Evolutionary conservation across 2,888 invertebrate species (phyloP), one percentile per base, ranked within the genome.

Genomic region (Antheraea assamensis): DNA sequence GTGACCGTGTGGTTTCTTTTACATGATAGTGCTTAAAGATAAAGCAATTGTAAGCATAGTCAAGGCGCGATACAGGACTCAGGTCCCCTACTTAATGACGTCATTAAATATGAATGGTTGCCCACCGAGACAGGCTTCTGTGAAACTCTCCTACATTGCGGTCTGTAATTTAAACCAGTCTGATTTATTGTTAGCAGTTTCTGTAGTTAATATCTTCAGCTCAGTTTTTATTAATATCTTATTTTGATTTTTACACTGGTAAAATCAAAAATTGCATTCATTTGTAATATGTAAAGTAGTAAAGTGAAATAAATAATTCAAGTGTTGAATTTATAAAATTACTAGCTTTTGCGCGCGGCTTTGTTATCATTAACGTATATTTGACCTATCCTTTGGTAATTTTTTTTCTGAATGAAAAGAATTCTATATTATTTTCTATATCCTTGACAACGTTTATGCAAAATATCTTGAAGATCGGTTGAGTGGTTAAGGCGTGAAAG

Each of bases 61-160:
- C 76, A 78, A 80, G 85, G 88, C 87, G 76, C 76, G 78, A 79
- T 81, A 82, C 84, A 83, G 82, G 88, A 84, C 87, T 85, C 87
- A 87, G 88, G 87, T 88, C 88, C 87, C 85, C 85, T 85, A 85
- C 90, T 88, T 93, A 94, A 94, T 93, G 93, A 93, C 89, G 90
- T 92, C 93, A 90, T 94, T 92, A 94, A 94, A 94, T 92, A 94
- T 94, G 90, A 88, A 93, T 81, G 42, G 35, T n/a, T 58, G 35
- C 35, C 42, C 71, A 47, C 64, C 64, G 49, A 52, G 71, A 31
- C 35, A 35, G 35, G 58, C 68, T 71, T 73, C 71, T 70, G 55
- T 74, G 74, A 52, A 68, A 42, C 74, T 24, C 47, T 74, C 49
- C 52, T 74, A 73, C 55, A 58, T 52, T 71, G 74, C 61, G 58